phyloP scores from a whole-genome alignment of 2,888 invertebrate species.

The Cephus spinipes region DNA sequence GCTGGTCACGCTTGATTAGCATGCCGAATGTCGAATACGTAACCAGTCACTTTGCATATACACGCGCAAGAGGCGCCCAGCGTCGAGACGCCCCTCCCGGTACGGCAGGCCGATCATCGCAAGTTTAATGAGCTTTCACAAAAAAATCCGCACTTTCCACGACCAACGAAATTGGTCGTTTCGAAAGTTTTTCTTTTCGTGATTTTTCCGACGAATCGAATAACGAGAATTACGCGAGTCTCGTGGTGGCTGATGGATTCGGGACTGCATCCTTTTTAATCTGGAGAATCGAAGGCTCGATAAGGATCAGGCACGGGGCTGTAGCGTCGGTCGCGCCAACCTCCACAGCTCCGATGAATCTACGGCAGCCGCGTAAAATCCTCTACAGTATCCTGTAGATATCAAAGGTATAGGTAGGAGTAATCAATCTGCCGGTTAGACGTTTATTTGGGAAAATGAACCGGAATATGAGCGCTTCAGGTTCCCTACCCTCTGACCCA shows the following conservation, averaged over 20 bases:
- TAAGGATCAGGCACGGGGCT: too few relatives aligned
- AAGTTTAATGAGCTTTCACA: too few relatives aligned
- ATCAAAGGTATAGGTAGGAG: conserved; percentile 15
- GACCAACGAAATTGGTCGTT: background rate
- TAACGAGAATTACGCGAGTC: too few relatives aligned
- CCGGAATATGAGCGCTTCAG: conserved; percentile 27
- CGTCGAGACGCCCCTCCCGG: background rate
- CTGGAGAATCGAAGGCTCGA: too few relatives aligned
- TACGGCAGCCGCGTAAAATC: too few relatives aligned
- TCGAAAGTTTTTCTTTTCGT: conserved; percentile 4
- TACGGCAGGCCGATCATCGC: too few relatives aligned
- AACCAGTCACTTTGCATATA: conserved; percentile 40
- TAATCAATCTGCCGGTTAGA: conserved; percentile 41
- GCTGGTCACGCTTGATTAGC: conserved; percentile 43
- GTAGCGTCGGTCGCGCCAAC: too few relatives aligned
- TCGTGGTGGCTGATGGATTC: too few relatives aligned
- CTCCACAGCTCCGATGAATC: too few relatives aligned
- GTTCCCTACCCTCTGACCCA: background rate
- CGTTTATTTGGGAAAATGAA: conserved; percentile 49
- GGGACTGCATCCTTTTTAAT: too few relatives aligned
- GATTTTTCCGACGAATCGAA: background rate
- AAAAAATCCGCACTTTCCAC: too few relatives aligned
- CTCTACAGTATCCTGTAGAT: too few relatives aligned
- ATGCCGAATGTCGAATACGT: conserved; percentile 36
- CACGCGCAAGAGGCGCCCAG: conserved; percentile 7